Base-by-base conservation (phyloP, 2,797 vertebrate species). In the Micropoecilia bifurca region DNA sequence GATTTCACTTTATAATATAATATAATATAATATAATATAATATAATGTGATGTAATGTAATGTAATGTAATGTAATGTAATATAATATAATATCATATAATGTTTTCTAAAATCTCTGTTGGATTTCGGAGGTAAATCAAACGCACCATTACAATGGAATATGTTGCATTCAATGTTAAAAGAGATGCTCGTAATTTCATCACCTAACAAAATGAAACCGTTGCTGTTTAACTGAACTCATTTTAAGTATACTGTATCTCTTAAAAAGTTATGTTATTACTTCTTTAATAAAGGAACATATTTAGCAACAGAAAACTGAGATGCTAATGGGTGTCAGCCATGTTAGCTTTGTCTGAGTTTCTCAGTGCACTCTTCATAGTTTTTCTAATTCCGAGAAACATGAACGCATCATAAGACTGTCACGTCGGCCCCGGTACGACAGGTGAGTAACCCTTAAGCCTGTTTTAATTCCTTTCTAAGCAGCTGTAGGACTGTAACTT, bases 351-450 rank as follows among this genome's bases (percentile, higher is more conserved):
- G 48, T 22, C 68, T 41, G 22, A 20, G 59, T 43, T 22, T 25
- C 66, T 69, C 41, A 6, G 36, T 13, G 4, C 7, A 13, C 39
- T 43, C 10, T 5, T 46, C 12, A 18, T 7, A 20, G 36, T 39
- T 6, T 39, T 33, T 12, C 9, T 18, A 39, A 14, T 46, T 46
- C 18, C 73, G 73, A 61, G 53, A 61, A 36, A 33, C 20, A 0
- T 4, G 59, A 76, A 76, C 13, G 45, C 59, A 66, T 12, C 59
- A 66, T 76, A 22, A 48, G 3, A 53, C 66, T n/a, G 55, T 81
- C 74, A 73, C 73, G 68, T 48, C 74, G 4, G 74, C 46, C 7
- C 16, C 46, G 6, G n/a, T 43, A 6, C 12, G 25, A 4, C 4
- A 12, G 69, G 80, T 81, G 39, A 81, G 80, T 77, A 13, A 30